Conservation (phyloP, 1,140 invertebrate species). For the Aphelenchoides fujianensis region DNA sequence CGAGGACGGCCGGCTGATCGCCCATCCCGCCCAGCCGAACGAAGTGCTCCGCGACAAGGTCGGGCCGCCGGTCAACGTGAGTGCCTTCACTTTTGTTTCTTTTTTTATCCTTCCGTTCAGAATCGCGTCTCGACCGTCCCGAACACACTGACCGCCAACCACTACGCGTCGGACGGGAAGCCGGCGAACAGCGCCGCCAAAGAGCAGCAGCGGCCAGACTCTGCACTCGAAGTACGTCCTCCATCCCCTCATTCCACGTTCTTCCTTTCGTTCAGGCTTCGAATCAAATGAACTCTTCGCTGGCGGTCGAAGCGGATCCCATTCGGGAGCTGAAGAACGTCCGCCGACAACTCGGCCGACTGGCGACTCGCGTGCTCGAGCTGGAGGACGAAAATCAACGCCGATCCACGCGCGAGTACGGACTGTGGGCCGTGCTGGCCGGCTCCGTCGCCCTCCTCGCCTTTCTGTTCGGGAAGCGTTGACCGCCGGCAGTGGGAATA, state of each 20-base stretch:
- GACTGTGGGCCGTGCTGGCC: constrained; percentile 26
- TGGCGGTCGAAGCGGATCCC: constrained; percentile 48
- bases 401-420: constrained; percentile 26
- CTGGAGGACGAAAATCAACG: constrained; percentile 45
- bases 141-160: constrained; percentile 15
- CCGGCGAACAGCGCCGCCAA: constrained; percentile 17
- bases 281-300: constrained; percentile 13
- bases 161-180: constrained; percentile 5
- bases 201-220: constrained; percentile 10
- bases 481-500: too few species aligned
- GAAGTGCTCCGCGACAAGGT: constrained; percentile 18
- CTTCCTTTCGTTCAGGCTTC: constrained; percentile 8
- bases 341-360: constrained; percentile 42
- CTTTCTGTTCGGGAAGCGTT: constrained; percentile 12
- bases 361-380: constrained; percentile 42
- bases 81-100: constrained; percentile 10
- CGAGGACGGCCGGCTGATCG: constrained; percentile 7
- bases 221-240: too few species aligned
- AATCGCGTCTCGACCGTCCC: constrained; percentile 9
- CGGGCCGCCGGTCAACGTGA: neutral
- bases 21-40: constrained; percentile 17
- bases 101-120: constrained; percentile 20
- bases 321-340: constrained; percentile 46
- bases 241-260: neutral
- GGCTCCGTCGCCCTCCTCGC: constrained; percentile 4